A percentile compares a stretch with the other conserved stretches of the same genome.
phyloP scores from a whole-genome alignment of 2,797 vertebrate species.

The Coccyzus lansbergi region DNA sequence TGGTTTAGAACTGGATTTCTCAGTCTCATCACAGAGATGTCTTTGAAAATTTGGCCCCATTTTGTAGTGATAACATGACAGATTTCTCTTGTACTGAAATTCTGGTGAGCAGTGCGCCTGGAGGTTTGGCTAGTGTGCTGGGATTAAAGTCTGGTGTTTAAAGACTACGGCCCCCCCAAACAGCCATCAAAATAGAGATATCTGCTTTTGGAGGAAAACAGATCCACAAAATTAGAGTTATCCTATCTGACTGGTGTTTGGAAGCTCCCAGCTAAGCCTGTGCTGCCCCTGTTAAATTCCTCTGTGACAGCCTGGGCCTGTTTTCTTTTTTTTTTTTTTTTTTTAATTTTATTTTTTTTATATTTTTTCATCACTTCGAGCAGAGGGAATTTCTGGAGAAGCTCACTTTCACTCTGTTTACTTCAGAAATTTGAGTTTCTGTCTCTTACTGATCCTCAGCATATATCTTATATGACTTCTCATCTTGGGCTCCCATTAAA shows the following conservation, averaged over 20 bases:
- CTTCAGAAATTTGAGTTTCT: background rate
- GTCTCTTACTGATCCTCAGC: background rate
- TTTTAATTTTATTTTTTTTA: background rate
- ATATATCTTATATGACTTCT: background rate
- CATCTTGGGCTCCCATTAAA: background rate
- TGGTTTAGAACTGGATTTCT: background rate
- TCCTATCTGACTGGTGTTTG: background rate
- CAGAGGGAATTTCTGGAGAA: background rate
- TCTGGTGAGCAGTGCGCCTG: conserved; percentile 5
- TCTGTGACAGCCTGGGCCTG: background rate
- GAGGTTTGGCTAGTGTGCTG: conserved; percentile 29
- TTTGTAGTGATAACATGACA: background rate
- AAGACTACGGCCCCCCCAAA: background rate
- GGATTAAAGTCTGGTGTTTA: conserved; percentile 16
- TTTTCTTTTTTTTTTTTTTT: too few relatives aligned
- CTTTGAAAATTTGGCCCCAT: conserved; percentile 43
- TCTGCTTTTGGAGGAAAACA: background rate
- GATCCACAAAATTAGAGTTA: background rate
- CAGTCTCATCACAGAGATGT: background rate
- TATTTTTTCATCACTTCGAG: background rate
- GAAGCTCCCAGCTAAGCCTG: background rate
- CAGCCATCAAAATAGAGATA: background rate
- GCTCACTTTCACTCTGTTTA: background rate
- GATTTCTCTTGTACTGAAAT: conserved; percentile 23
- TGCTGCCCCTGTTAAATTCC: background rate